Percentiles rank a stretch among this genome's conserved stretches.
Evolutionary conservation across 2,113 vertebrate species (phyloP).

Genomic region (Clarias magur): DNA sequence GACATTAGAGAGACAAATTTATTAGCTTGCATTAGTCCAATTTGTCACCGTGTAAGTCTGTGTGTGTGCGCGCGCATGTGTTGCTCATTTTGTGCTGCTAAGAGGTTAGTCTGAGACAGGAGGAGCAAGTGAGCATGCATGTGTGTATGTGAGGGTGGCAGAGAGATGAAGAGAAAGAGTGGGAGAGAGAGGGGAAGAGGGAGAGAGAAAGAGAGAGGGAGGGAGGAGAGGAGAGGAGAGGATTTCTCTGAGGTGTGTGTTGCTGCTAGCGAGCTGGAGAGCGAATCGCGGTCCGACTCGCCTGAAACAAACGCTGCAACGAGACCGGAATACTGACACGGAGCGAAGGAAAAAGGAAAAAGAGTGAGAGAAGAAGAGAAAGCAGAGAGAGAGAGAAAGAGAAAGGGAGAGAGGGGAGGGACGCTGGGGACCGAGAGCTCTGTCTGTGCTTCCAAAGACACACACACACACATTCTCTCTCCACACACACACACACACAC

Average conservation of each 20-base stretch:
- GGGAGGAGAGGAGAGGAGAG: slow-evolving; percentile 29
- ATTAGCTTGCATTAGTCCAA: slow-evolving; percentile 27
- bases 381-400: not conserved
- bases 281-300: not conserved
- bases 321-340: slow-evolving; percentile 41
- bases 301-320: slow-evolving; percentile 32
- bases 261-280: not conserved
- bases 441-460: slow-evolving; percentile 38
- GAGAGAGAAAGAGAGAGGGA: slow-evolving; percentile 27
- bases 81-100: slow-evolving; percentile 44
- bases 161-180: slow-evolving; percentile 13
- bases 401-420: slow-evolving; percentile 47
- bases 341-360: not conserved
- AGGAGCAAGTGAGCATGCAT: slow-evolving; percentile 37
- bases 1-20: not conserved
- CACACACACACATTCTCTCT: slow-evolving; percentile 7
- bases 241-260: slow-evolving; percentile 24
- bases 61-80: not conserved
- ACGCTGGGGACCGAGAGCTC: slow-evolving; percentile 47
- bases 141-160: not conserved
- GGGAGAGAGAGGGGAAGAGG: slow-evolving; percentile 43
- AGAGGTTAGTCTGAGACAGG: slow-evolving; percentile 54
- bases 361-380: not conserved
- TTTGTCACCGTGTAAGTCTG: slow-evolving; percentile 32
- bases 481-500: slow-evolving; percentile 14